phyloP scores from a whole-genome alignment of 2,797 vertebrate species.

The Mormyrus hasselquistii region DNA sequence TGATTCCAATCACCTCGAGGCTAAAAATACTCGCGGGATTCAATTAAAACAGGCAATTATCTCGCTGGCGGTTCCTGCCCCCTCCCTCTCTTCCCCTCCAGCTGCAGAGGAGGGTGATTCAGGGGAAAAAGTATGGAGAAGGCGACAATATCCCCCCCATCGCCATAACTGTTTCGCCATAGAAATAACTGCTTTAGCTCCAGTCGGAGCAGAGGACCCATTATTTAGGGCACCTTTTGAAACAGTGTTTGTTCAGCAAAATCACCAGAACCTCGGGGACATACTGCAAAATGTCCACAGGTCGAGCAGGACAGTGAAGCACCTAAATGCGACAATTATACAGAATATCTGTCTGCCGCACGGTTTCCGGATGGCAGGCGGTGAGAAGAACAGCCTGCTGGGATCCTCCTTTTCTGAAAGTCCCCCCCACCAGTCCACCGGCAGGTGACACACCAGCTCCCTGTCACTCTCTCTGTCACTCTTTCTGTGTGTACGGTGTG shows the following conservation, averaged over 20 bases:
- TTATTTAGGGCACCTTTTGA: conserved; percentile 21
- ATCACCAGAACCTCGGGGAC: conserved; percentile 14
- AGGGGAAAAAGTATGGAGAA: conserved; percentile 3
- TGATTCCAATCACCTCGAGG: conserved; percentile 47
- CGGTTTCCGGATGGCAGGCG: not conserved
- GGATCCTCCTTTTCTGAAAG: not conserved
- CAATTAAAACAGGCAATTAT: conserved; percentile 64
- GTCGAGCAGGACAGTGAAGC: not conserved
- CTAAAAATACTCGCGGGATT: conserved; percentile 48
- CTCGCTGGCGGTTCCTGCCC: conserved; percentile 35
- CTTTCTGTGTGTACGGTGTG: not conserved
- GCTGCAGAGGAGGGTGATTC: conserved; percentile 25
- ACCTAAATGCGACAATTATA: not conserved
- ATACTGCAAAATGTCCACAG: not conserved
- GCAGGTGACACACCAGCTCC: not conserved
- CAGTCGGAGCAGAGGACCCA: conserved; percentile 11
- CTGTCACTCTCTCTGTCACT: not conserved
- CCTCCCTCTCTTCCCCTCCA: conserved; percentile 22
- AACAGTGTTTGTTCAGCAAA: conserved; percentile 29
- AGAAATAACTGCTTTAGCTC: conserved; percentile 32
- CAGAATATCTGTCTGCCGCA: not conserved
- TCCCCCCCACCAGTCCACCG: not conserved
- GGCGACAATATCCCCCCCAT: not conserved
- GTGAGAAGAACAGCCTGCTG: not conserved
- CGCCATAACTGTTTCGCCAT: not conserved